Conservation (phyloP, 2,888 invertebrate genomes). For the Melolontha melolontha region DNA sequence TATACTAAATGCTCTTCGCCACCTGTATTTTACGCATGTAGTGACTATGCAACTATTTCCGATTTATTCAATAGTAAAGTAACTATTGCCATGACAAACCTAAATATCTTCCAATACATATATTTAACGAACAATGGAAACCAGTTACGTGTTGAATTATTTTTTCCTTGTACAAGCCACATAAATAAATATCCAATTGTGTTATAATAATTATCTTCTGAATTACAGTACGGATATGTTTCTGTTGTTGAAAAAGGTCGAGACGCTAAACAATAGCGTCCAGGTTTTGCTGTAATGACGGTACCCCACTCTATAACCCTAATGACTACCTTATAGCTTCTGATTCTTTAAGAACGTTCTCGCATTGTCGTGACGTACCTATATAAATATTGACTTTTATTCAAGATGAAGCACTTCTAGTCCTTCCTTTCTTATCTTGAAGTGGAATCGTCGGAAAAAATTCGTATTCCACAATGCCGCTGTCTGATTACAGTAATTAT, state of each 20-base stretch:
- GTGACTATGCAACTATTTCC: no score
- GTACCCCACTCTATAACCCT: constrained; percentile 53
- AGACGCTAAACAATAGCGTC: constrained; percentile 41
- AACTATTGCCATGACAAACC: constrained; percentile 38
- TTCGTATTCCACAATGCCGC: constrained; percentile 36
- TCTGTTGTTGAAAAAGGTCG: constrained; percentile 18
- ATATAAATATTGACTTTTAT: constrained; percentile 44
- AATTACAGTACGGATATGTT: constrained; percentile 22
- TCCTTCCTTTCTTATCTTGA: constrained; percentile 31
- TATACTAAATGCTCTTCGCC: no score
- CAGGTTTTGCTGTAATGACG: constrained; percentile 53
- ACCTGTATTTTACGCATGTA: no score
- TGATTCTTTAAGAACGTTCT: constrained; percentile 37
- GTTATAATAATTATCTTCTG: constrained; percentile 39
- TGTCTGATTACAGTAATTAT: constrained; percentile 38
- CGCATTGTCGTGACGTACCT: constrained; percentile 39
- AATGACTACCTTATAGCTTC: constrained; percentile 54
- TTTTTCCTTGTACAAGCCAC: background rate
- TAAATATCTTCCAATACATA: constrained; percentile 47
- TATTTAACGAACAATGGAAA: constrained; percentile 42
- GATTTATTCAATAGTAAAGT: no score
- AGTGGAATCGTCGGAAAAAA: constrained; percentile 40
- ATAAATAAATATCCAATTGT: constrained; percentile 31
- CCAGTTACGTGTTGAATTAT: constrained; percentile 27
- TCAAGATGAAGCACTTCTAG: constrained; percentile 13